Evolutionary conservation across 2,797 vertebrate species (phyloP).

Genomic region (Psittacula echo): DNA sequence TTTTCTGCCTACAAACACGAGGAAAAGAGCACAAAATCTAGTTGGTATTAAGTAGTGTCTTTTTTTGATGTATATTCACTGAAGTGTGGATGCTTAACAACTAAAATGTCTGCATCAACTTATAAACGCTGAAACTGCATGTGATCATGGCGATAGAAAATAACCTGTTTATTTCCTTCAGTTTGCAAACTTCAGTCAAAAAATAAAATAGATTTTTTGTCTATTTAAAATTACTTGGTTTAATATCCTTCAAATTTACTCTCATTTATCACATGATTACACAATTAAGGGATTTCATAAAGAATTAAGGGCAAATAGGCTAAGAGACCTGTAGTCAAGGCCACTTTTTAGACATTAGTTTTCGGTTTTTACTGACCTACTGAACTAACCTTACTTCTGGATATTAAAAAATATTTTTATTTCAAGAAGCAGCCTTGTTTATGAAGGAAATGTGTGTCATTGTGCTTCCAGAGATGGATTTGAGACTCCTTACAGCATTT

Average conservation of each 20-base stretch:
- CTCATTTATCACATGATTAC: not conserved
- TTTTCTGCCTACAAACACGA: not conserved
- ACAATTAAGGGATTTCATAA: not conserved
- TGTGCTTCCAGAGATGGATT: not conserved
- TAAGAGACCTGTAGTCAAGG: not conserved
- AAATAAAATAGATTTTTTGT: not conserved
- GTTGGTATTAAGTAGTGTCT: not conserved
- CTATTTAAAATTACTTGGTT: not conserved
- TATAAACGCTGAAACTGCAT: not conserved
- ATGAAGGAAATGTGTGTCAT: not conserved
- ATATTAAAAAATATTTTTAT: not conserved
- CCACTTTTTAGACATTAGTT: not conserved
- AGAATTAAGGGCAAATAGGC: not conserved
- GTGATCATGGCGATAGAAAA: not conserved
- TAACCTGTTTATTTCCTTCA: not conserved
- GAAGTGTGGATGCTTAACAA: not conserved
- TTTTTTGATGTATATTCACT: not conserved
- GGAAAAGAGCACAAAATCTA: not conserved
- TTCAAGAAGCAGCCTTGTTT: not conserved
- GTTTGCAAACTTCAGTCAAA: not conserved
- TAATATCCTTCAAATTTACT: conserved; percentile 5
- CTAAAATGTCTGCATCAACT: not conserved
- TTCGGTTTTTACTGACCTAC: not conserved
- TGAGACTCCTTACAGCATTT: not conserved
- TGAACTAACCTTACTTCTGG: not conserved